A percentile compares a stretch with the other conserved stretches of the same genome.
Conservation (phyloP, 2,113 vertebrate genomes). For the Nettapus auritus region DNA sequence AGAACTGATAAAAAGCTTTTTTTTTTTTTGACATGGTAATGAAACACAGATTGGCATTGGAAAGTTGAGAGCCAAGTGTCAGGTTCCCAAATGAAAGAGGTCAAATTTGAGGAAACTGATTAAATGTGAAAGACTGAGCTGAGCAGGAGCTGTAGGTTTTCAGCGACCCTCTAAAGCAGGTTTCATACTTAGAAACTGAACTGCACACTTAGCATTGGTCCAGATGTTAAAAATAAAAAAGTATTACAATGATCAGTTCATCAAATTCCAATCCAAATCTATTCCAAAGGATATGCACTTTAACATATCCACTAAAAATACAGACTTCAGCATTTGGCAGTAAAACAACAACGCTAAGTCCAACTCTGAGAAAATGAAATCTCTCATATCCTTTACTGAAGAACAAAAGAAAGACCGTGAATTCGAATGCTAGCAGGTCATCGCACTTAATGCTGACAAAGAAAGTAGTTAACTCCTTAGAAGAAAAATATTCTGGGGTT, state of each 20-base stretch:
- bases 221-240: neutral
- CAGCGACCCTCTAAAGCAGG: neutral
- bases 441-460: neutral
- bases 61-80: neutral
- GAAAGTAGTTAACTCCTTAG: neutral
- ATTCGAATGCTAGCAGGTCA: neutral
- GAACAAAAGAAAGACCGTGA: neutral
- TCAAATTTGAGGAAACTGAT: constrained; percentile 8
- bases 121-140: neutral
- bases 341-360: neutral
- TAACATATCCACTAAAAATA: neutral
- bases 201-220: neutral
- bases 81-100: neutral
- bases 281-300: neutral
- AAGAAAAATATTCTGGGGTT: neutral
- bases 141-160: neutral
- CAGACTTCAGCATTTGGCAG: neutral
- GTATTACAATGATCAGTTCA: neutral
- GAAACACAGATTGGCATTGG: neutral
- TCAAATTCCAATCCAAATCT: neutral
- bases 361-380: neutral
- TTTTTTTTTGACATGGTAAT: neutral
- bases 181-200: neutral
- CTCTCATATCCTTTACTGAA: neutral
- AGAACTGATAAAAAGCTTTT: neutral